Conservation (phyloP, 2,888 invertebrate genomes). For the Cosmia trapezina region DNA sequence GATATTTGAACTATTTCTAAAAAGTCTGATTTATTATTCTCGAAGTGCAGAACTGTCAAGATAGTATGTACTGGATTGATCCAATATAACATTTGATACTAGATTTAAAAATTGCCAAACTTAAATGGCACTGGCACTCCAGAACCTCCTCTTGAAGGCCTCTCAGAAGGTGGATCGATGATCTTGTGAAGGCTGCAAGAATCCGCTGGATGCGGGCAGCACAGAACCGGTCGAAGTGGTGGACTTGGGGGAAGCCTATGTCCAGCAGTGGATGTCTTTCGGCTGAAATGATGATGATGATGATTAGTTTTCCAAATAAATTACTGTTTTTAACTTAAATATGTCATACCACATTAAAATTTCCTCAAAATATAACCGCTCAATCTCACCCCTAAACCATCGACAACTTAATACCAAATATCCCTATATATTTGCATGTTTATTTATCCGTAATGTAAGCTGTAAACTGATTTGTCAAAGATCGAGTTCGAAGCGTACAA, state of each 20-base stretch:
- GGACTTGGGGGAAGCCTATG: too few relatives aligned
- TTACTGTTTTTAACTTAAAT: background rate
- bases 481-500: conserved; percentile 58
- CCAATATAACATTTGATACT: background rate
- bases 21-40: too few relatives aligned
- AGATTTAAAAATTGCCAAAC: too few relatives aligned
- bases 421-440: conserved; percentile 57
- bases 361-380: background rate
- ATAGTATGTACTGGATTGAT: background rate
- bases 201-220: too few relatives aligned
- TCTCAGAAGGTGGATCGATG: too few relatives aligned
- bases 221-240: too few relatives aligned
- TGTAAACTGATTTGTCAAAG: conserved; percentile 67
- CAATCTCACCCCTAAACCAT: conserved; percentile 1
- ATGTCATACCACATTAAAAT: background rate
- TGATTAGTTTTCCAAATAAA: too few relatives aligned
- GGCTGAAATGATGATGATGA: too few relatives aligned
- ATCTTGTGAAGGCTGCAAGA: too few relatives aligned
- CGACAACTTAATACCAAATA: conserved; percentile 30
- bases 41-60: background rate
- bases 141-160: too few relatives aligned
- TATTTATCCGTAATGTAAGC: conserved; percentile 60
- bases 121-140: too few relatives aligned
- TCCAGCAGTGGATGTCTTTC: too few relatives aligned
- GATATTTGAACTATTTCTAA: background rate